These are phyloP conservation scores for Bufotes viridis DNA, from an alignment of 2,797 vertebrate genomes.

Conservation along the genomic window DNA sequence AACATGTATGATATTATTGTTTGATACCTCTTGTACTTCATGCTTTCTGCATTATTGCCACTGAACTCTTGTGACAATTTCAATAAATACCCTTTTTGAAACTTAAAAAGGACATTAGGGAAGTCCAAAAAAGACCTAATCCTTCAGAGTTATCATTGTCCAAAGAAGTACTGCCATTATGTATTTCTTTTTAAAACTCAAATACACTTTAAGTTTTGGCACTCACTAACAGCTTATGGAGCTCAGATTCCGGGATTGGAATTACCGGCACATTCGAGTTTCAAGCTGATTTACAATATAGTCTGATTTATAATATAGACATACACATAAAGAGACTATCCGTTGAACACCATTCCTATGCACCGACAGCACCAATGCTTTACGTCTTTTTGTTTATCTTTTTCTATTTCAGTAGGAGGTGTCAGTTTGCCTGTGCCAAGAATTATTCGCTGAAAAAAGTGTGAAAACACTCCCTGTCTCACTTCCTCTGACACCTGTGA, in stretches of 20 bases:
- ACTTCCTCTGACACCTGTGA: constrained; percentile 26
- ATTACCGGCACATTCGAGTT: not conserved
- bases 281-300: not conserved
- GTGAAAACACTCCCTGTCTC: constrained; percentile 73
- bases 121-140: too few species aligned
- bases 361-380: constrained; percentile 35
- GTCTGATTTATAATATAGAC: not conserved
- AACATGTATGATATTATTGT: too few species aligned
- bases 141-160: too few species aligned
- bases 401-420: constrained; percentile 73
- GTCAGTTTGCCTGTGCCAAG: constrained; percentile 76
- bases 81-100: too few species aligned
- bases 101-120: too few species aligned
- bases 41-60: too few species aligned
- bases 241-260: not conserved
- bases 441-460: constrained; percentile 77
- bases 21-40: too few species aligned
- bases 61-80: too few species aligned
- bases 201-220: not conserved
- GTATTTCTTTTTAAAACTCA: too few species aligned
- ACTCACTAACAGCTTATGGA: not conserved
- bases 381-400: constrained; percentile 64
- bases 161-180: too few species aligned
- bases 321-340: not conserved
- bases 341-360: not conserved